Percentiles rank a stretch among this genome's conserved stretches.
phyloP scores from a whole-genome alignment of 2,888 invertebrate genomes.

The Acanthoscelides obtectus region DNA sequence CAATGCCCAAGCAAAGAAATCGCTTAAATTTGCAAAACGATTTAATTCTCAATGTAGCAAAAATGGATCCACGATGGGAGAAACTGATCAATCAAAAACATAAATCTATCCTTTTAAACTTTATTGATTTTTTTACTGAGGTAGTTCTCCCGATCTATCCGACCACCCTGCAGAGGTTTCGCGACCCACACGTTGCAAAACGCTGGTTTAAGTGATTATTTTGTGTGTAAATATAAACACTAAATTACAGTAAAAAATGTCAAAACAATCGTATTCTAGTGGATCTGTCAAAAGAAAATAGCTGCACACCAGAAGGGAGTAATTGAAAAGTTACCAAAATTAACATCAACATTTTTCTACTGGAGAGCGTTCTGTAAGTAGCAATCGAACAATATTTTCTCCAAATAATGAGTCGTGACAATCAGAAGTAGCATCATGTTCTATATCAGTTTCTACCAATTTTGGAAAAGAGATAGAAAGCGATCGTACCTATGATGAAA shows the following conservation, averaged over 20 bases:
- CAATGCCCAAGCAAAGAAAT: not conserved
- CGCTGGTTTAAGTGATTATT: no score
- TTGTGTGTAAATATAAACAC: no score
- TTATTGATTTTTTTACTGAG: no score
- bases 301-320: slow-evolving; percentile 6
- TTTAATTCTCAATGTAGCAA: slow-evolving; percentile 8
- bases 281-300: slow-evolving; percentile 10
- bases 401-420: slow-evolving; percentile 2
- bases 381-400: slow-evolving; percentile 4
- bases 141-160: no score
- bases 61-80: slow-evolving; percentile 7
- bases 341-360: slow-evolving; percentile 12
- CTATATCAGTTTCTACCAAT: slow-evolving; percentile 7
- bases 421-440: slow-evolving; percentile 3
- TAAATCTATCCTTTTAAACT: no score
- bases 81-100: slow-evolving; percentile 4
- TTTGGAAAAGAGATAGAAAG: slow-evolving; percentile 9
- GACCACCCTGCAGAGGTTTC: no score
- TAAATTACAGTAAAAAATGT: no score
- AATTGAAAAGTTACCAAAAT: slow-evolving; percentile 12
- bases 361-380: slow-evolving; percentile 5
- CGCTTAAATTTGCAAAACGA: slow-evolving; percentile 10
- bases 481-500: slow-evolving; percentile 6
- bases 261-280: slow-evolving; percentile 10
- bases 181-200: no score